These are phyloP conservation scores for Corydoras sp. DNA, from an alignment of 2,113 vertebrate species.

Conservation along the genomic window DNA sequence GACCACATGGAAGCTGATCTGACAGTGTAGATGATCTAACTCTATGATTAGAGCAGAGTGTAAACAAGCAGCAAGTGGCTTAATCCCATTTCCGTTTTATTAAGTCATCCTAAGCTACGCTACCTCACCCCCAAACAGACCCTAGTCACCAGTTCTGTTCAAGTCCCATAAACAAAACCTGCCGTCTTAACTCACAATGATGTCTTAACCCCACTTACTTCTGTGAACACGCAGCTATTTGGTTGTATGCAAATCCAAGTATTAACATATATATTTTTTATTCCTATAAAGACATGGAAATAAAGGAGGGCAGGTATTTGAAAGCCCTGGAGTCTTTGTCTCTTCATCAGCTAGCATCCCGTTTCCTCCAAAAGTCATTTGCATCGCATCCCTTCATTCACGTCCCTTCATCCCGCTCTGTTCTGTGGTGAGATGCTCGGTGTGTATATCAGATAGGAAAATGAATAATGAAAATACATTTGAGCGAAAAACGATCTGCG, in stretches of 20 bases:
- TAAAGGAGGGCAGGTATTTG: background rate
- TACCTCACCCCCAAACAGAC: constrained; percentile 21
- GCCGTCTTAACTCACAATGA: too few relatives aligned
- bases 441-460: background rate
- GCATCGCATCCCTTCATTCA: background rate
- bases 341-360: background rate
- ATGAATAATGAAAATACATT: constrained; percentile 33
- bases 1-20: constrained; percentile 27
- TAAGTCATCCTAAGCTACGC: constrained; percentile 21
- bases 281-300: constrained; percentile 3
- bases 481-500: constrained; percentile 26
- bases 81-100: constrained; percentile 44
- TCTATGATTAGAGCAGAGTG: constrained; percentile 18
- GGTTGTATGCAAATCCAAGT: background rate
- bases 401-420: background rate
- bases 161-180: too few relatives aligned
- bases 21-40: constrained; percentile 17
- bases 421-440: background rate
- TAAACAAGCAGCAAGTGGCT: constrained; percentile 17
- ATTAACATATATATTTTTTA: background rate
- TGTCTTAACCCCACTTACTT: too few relatives aligned
- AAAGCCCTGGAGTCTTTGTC: background rate
- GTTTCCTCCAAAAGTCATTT: background rate
- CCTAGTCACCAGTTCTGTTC: constrained; percentile 27
- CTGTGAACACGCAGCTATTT: background rate